phyloP scores from a whole-genome alignment of 2,113 vertebrate genomes.

The Microtus oregoni region DNA sequence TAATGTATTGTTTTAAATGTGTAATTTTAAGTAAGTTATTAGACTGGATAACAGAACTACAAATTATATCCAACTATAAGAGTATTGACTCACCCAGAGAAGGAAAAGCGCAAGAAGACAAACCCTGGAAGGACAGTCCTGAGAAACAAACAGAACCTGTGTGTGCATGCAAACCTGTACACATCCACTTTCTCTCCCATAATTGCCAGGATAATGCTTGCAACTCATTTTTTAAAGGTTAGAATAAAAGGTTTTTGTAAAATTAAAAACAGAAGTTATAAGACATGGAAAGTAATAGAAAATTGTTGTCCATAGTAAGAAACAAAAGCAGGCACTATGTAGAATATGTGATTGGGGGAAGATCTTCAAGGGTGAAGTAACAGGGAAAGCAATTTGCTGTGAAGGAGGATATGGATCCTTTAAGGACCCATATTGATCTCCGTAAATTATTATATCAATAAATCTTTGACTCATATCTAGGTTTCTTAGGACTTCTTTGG shows the following conservation, averaged over 20 bases:
- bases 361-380: background rate
- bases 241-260: background rate
- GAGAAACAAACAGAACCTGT: background rate
- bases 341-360: background rate
- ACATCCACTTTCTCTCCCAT: background rate
- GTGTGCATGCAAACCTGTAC: background rate
- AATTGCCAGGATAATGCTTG: background rate
- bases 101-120: slow-evolving; percentile 12
- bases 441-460: background rate
- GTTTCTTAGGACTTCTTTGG: background rate
- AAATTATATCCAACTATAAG: slow-evolving; percentile 66
- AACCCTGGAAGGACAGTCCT: background rate
- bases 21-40: slow-evolving; percentile 18
- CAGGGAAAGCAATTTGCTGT: background rate
- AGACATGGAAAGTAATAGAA: background rate
- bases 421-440: background rate
- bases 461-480: background rate
- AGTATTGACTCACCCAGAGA: slow-evolving; percentile 2
- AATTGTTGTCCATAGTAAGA: background rate
- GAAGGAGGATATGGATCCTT: background rate
- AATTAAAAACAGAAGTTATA: background rate
- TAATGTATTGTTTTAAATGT: slow-evolving; percentile 1
- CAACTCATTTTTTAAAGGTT: background rate
- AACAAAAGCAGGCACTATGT: background rate
- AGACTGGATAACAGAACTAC: slow-evolving; percentile 48